Conservation (phyloP, 2,113 vertebrate genomes). For the Canis aureus region DNA sequence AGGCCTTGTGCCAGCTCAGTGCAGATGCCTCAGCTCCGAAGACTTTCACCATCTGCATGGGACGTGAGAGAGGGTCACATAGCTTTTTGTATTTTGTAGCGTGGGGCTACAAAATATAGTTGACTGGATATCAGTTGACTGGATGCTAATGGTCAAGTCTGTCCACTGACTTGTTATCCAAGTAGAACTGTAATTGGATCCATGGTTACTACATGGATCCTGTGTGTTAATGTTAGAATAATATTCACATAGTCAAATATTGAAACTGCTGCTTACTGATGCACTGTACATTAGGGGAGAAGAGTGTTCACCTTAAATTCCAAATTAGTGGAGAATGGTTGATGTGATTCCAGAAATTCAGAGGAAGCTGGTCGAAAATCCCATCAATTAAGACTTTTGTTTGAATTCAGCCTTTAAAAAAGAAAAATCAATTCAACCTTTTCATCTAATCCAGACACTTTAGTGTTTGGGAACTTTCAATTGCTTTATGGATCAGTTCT, state of each 20-base stretch:
- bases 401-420: not conserved
- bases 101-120: too few relatives aligned
- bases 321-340: fast-evolving
- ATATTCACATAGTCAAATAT: not conserved
- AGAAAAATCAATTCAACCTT: not conserved
- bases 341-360: not conserved
- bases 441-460: not conserved
- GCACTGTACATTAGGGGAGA: fast-evolving
- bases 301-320: fast-evolving
- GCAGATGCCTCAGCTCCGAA: not conserved
- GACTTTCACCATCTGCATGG: fast-evolving
- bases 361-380: not conserved
- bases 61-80: not conserved
- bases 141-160: not conserved
- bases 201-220: fast-evolving
- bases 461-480: not conserved
- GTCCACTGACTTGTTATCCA: not conserved
- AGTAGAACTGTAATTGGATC: not conserved
- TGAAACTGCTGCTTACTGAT: too few relatives aligned
- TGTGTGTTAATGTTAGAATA: not conserved
- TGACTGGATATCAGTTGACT: too few relatives aligned
- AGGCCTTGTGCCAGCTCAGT: too few relatives aligned
- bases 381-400: too few relatives aligned
- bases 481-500: not conserved
- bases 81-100: too few relatives aligned